Base-by-base conservation (phyloP, 2,113 vertebrate genomes). In the Nannobrachium achirus region DNA sequence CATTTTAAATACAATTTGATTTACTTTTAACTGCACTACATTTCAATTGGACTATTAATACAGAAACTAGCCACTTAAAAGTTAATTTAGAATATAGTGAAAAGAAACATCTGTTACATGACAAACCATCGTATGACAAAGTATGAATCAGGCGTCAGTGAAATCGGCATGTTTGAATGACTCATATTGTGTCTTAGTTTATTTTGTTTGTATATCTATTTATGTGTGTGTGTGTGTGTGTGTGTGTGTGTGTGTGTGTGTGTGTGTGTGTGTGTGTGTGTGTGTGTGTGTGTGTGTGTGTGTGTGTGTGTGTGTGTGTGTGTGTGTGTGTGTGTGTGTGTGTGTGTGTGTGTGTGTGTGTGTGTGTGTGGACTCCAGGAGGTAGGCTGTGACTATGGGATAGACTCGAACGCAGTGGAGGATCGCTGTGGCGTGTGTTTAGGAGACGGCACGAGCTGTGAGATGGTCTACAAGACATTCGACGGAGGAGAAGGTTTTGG, bases 381-480 rank as follows among this genome's bases (percentile, higher is more conserved):
- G 56, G 94, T 99, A 0, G 97, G 98, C 79, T 99, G 98, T 86
- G 97, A 99, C 92, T 95, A 94, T 66, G 96, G 96, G 78, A 98
- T 99, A 7, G 93, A 95, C 81, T 99, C 98, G 14, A 98, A 94
- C 0, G 97, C 98, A 0, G 92, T 94, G 2, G 97, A 98, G 83
- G 98, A 99, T 70, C 93, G 91, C 49, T 99, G 98, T 48, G 98
- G 98, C 1, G 94, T 99, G 52, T 99, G 98, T 82, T 87, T 97
- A 7, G 97, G 97, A 15, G 94, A 99, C 0, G 95, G 97, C 60
- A 95, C 94, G 64, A 93, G 93, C 85, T 99, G 98, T 82, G 93
- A 65, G 79, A 98, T 93, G 0, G 89, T 99, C 77, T 93, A 89
- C 67, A 95, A 94, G 86, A 82, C 79, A 8, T 99, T 96, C 86